Evolutionary conservation across 2,888 invertebrate species (phyloP).

Genomic region (Eulithis testata): DNA sequence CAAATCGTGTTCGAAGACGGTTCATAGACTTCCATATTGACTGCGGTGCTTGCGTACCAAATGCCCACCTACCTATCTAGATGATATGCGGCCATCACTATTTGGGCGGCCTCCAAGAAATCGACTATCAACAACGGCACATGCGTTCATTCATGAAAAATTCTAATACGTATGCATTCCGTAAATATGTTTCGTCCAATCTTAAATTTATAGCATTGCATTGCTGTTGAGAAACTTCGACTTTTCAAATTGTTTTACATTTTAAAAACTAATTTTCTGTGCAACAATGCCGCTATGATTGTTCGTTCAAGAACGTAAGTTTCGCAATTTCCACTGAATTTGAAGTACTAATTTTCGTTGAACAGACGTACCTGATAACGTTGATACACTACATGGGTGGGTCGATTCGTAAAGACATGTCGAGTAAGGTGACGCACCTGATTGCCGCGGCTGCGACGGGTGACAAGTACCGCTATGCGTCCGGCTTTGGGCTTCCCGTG

Average conservation of each 20-base stretch:
- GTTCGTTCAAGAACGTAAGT: constrained; percentile 16
- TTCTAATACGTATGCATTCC: constrained; percentile 39
- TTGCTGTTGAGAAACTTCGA: constrained; percentile 8
- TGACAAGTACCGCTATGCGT: constrained; percentile 97
- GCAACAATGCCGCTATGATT: constrained; percentile 4
- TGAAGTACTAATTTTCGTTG: constrained; percentile 8
- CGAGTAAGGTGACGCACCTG: constrained; percentile 95
- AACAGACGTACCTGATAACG: constrained; percentile 92
- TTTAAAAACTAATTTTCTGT: constrained; percentile 9
- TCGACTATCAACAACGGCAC: constrained; percentile 43
- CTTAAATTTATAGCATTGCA: constrained; percentile 25
- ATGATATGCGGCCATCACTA: constrained; percentile 39
- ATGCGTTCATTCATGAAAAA: constrained; percentile 48
- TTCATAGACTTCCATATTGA: constrained; percentile 25
- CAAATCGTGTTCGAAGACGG: constrained; percentile 9
- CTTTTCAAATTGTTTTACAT: constrained; percentile 7
- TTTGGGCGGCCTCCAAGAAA: constrained; percentile 46
- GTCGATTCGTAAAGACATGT: constrained; percentile 96
- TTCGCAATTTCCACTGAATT: constrained; percentile 17
- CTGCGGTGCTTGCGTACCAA: constrained; percentile 24
- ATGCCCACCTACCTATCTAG: constrained; percentile 37
- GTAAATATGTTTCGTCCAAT: constrained; percentile 31
- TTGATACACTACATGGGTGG: constrained; percentile 98
- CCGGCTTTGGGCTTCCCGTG: constrained; percentile 94
- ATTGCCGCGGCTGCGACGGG: constrained; percentile 95